phyloP scores from a whole-genome alignment of 2,113 vertebrate genomes.

The Leptodactylus fuscus region DNA sequence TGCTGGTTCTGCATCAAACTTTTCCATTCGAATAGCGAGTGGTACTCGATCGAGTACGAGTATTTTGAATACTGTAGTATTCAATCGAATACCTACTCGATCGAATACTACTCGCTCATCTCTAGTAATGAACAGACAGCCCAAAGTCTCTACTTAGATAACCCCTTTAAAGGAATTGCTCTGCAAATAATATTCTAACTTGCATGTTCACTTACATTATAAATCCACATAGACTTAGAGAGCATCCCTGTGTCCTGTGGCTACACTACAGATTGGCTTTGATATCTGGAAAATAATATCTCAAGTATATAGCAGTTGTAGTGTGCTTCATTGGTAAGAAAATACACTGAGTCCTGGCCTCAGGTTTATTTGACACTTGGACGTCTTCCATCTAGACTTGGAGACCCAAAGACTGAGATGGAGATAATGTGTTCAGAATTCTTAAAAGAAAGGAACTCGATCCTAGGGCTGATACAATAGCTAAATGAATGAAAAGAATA shows the following conservation, averaged over 20 bases:
- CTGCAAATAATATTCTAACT: no score
- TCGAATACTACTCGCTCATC: no score
- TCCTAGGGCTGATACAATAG: slow-evolving; percentile 22
- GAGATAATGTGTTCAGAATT: slow-evolving; percentile 38
- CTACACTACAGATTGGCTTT: slow-evolving; percentile 14
- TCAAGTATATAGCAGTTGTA: slow-evolving; percentile 24
- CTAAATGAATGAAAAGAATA: slow-evolving; percentile 40
- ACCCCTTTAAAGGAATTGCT: no score
- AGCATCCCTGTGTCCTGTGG: slow-evolving; percentile 46
- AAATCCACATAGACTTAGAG: no score
- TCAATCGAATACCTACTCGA: no score
- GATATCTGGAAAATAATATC: slow-evolving; percentile 37
- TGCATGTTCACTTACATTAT: no score
- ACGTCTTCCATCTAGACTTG: slow-evolving; percentile 32
- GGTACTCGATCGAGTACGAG: no score
- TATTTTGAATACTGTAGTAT: no score
- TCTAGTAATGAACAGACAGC: no score
- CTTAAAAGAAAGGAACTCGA: slow-evolving; percentile 39
- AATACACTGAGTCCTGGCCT: slow-evolving; percentile 28
- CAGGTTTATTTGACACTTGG: slow-evolving; percentile 18
- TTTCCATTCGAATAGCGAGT: no score
- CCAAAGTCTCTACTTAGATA: no score
- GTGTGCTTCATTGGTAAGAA: slow-evolving; percentile 37
- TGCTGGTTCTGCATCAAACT: no score
- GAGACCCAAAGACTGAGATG: slow-evolving; percentile 39